Base-by-base conservation (phyloP, 2,113 vertebrate species). In the Choloepus hoffmanni region DNA sequence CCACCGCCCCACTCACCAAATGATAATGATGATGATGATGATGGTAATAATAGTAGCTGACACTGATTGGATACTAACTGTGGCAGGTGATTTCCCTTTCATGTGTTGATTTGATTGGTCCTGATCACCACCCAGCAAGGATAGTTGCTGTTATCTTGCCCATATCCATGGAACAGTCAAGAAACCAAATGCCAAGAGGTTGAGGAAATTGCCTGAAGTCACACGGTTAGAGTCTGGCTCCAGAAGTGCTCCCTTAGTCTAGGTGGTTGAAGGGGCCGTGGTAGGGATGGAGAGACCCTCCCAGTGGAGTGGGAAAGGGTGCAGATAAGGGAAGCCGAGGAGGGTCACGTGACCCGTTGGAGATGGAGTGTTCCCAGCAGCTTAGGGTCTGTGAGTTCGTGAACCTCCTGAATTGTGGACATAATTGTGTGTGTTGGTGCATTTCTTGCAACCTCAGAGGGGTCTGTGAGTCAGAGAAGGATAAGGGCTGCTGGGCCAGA, bases 381-480 rank as follows among this genome's bases (percentile, higher is more conserved):
- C 81, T 45, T 62, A 74, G 43, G 18, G 36, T 21, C 78, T 74
- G 30, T 13, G 62, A 30, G 30, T 76, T 92, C 23, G 1, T 11
- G 48, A 86, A 21, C 50, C 50, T 79, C 68, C 50, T 50, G 63
- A 82, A 85, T 5, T 1, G 23, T 50, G 50, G 74, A 2, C 21
- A 26, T 83, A 48, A 18, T 62, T 70, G 3, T 68, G 12, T 77
- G 33, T 50, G 18, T 40, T 36, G 62, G 55, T 40, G 18, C 58
- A 5, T 50, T 78, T 77, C 74, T 86, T 74, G 79, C 55, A 18
- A 6, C n/a, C 67, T 95, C 60, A 58, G 48, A 89, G 45, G 81
- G 68, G n/a, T 90, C 93, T 83, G n/a, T 89, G 85, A 83, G 73
- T 92, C 95, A 90, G 72, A 85, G 72, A 33, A 33, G 45, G 86